phyloP scores from a whole-genome alignment of 2,888 invertebrate species.

The Drosophila greeni region DNA sequence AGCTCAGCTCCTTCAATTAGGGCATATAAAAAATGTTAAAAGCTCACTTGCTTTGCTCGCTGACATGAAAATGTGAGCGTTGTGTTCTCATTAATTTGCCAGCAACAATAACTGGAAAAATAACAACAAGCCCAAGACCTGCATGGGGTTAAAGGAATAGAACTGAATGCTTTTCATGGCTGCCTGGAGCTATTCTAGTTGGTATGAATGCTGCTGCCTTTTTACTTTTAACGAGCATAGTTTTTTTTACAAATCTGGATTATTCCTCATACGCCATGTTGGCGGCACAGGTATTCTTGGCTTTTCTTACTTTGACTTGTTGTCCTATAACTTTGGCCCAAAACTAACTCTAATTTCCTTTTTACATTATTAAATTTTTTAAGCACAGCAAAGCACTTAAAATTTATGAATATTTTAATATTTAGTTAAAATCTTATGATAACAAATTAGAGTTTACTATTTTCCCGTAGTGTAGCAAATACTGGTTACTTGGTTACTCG shows the following conservation, averaged over 20 bases:
- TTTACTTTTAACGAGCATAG: slow-evolving; percentile 56
- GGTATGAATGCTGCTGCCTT: slow-evolving; percentile 42
- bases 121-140: slow-evolving; percentile 19
- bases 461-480: background rate
- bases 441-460: background rate
- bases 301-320: background rate
- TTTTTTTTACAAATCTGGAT: slow-evolving; percentile 46
- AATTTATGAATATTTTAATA: background rate
- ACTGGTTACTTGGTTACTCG: slow-evolving; percentile 3
- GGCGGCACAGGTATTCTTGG: background rate
- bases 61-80: slow-evolving; percentile 53
- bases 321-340: background rate
- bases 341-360: background rate
- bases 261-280: slow-evolving; percentile 60
- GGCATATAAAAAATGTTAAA: slow-evolving; percentile 8
- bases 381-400: background rate
- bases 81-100: slow-evolving; percentile 64
- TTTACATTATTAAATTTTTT: background rate
- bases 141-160: slow-evolving; percentile 13
- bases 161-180: slow-evolving; percentile 41
- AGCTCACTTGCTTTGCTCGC: slow-evolving; percentile 37
- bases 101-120: slow-evolving; percentile 36
- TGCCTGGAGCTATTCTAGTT: slow-evolving; percentile 38
- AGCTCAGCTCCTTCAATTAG: background rate
- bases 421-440: background rate